Base-by-base conservation (phyloP, 1,140 invertebrate genomes). In the Cephus cinctus region DNA sequence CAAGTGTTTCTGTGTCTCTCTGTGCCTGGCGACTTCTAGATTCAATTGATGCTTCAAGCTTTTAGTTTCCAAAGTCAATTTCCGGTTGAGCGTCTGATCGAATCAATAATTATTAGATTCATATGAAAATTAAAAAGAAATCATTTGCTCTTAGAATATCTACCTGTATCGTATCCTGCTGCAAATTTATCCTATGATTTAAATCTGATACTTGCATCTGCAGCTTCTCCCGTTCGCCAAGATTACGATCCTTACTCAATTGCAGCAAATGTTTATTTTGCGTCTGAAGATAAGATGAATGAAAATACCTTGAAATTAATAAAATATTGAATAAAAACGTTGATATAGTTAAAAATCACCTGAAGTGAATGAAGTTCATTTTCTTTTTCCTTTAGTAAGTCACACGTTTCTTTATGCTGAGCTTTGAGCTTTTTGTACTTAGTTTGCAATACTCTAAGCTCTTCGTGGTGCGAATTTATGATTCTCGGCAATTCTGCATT, bases 401-500 rank as follows among this genome's bases (percentile, higher is more conserved):
- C 77, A 27, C 74, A 76, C 2, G 79, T 73, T 31, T 83, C 83
- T 56, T 81, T 84, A 42, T 84, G 79, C 41, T 82, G 75, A 36
- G 77, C 73, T 55, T 82, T 83, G 19, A 89, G 62, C 54, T 82
- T 83, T 47, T 86, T 87, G 64, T 85, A 81, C 59, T 84, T 84
- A 9, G 78, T 77, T 57, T 86, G 83, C 64, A 89, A 80, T 8
- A 86, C 77, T 40, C 86, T 78, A n/a, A 88, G 75, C 72, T 90
- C 88, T 61, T 89, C 87, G 22, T 81, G 83, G 63, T 89, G 87
- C 0, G 86, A 84, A 62, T 84, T 83, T 21, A 88, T 75, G 4
- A 89, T 76, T 57, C 83, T 78, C 1, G 86, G 87, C 27, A 89
- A 65, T 67, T 88, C 86, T 0, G 86, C 86, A 59, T 85, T 88